Evolutionary conservation across 2,113 vertebrate species (phyloP), one percentile per base, ranked within the genome.

Genomic region (Clarias macrocephalus): DNA sequence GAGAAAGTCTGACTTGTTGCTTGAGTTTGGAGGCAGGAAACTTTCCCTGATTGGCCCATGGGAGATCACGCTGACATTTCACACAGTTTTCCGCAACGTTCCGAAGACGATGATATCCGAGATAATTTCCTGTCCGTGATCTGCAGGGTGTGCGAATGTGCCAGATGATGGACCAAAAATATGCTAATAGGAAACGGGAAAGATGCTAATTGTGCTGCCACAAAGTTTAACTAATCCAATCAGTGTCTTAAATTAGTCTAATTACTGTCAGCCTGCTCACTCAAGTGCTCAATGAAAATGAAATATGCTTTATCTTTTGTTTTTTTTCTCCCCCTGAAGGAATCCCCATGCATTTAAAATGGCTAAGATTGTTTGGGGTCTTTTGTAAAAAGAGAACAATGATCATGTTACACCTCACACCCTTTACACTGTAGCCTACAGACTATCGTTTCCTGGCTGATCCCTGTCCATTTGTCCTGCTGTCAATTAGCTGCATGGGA

Each of bases 141-240:
- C 30, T 5, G 42, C 48, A 23, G 6, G 19, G 48, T 21, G 33
- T 70, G 52, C 21, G 76, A 57, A 68, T 30, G 56, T 28, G 54
- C 54, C 54, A 57, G 76, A 86, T 60, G 52, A 86, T 21, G 77
- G n/a, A 33, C 12, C 5, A 82, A 52, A 65, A 82, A 65, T 52
- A 82, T 82, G 80, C 60, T 82, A 65, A 82, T n/a, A 48, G 33
- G 19, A 33, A 28, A 21, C 8, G 18, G 48, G 65, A 70, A 72
- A 56, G 33, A 80, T 37, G 65, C 33, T 86, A 86, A 86, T 81
- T 80, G 33, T 23, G 16, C 77, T 60, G 77, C 63, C 80, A 28
- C 65, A 42, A 81, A 86, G 77, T 81, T 81, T 60, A 81, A 86
- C 76, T n/a, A 80, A 86, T 86, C 85, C 65, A 86, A 72, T 81